Evolutionary conservation across 2,797 vertebrate species (phyloP).

Genomic region (Karalla daura): DNA sequence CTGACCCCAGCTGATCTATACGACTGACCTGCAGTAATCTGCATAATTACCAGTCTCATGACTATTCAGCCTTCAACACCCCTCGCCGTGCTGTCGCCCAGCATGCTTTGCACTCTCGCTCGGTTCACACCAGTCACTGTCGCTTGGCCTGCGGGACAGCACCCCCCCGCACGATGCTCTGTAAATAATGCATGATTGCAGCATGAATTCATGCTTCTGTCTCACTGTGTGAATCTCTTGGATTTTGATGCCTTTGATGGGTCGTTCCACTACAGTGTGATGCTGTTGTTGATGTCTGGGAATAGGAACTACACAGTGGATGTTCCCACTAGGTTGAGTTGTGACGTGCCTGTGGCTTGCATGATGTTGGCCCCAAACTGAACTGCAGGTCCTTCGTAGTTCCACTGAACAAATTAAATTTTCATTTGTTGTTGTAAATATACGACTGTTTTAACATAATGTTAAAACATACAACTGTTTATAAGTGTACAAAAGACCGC

Average conservation of each 20-base stretch:
- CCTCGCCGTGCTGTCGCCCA: neutral
- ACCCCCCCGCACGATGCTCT: too few relatives aligned
- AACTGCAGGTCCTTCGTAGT: too few relatives aligned
- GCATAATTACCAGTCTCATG: conserved; percentile 13
- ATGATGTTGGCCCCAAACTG: too few relatives aligned
- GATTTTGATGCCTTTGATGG: conserved; percentile 14
- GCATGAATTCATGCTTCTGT: conserved; percentile 1
- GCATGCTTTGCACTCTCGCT: conserved; percentile 9
- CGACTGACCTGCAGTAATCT: conserved; percentile 2
- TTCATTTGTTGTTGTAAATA: too few relatives aligned
- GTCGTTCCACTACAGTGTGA: neutral
- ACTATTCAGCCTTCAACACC: conserved; percentile 17
- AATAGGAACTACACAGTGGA: neutral
- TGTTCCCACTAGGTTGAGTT: neutral
- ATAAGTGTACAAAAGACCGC: too few relatives aligned
- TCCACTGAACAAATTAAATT: too few relatives aligned
- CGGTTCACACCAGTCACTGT: conserved; percentile 12
- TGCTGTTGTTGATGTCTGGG: neutral
- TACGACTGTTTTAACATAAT: too few relatives aligned
- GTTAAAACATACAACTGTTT: too few relatives aligned
- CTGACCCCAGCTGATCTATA: conserved; percentile 2
- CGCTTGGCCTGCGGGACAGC: too few relatives aligned
- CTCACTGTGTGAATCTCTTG: neutral
- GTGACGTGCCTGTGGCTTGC: too few relatives aligned
- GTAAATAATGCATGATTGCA: conserved; percentile 48